A percentile compares a stretch with the other conserved stretches of the same genome.
Evolutionary conservation across 1,140 invertebrate genomes (phyloP).

Genomic region (Chlorops oryzae): DNA sequence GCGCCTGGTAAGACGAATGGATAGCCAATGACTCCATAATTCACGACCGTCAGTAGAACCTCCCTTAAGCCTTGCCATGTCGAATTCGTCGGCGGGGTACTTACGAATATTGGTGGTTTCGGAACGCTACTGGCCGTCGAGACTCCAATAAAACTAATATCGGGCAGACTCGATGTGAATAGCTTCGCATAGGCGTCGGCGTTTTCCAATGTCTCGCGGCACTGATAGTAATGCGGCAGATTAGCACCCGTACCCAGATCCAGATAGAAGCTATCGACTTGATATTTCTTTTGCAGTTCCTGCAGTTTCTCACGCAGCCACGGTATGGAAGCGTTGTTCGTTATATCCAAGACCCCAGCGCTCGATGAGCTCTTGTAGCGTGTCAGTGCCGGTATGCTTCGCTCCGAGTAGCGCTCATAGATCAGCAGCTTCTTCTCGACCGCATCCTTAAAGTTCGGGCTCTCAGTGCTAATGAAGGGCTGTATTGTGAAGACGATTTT

Average conservation of each 20-base stretch:
- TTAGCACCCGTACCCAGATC: slow-evolving; percentile 84
- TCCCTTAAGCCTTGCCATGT: slow-evolving; percentile 85
- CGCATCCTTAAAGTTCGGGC: slow-evolving; percentile 68
- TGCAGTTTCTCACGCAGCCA: slow-evolving; percentile 76
- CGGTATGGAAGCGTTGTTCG: slow-evolving; percentile 67
- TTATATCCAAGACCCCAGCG: slow-evolving; percentile 76
- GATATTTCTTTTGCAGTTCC: slow-evolving; percentile 62
- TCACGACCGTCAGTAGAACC: slow-evolving; percentile 59
- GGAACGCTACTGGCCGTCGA: slow-evolving; percentile 76
- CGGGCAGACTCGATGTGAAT: slow-evolving; percentile 62
- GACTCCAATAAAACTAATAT: slow-evolving; percentile 70
- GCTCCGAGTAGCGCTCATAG: slow-evolving; percentile 64
- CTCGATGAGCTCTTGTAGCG: slow-evolving; percentile 70
- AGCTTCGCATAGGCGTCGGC: slow-evolving; percentile 75
- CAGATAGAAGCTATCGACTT: slow-evolving; percentile 84
- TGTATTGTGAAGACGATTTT: slow-evolving; percentile 77
- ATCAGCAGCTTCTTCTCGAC: slow-evolving; percentile 65
- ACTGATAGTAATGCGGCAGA: slow-evolving; percentile 79
- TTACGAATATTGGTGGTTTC: slow-evolving; percentile 76
- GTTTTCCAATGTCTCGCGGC: slow-evolving; percentile 64
- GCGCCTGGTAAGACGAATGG: slow-evolving; percentile 89
- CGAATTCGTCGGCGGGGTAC: slow-evolving; percentile 77
- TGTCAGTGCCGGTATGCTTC: slow-evolving; percentile 67
- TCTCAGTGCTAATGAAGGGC: slow-evolving; percentile 81
- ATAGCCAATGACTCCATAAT: slow-evolving; percentile 80